Conservation (phyloP, 2,888 invertebrate species). For the Helicoverpa assulta region DNA sequence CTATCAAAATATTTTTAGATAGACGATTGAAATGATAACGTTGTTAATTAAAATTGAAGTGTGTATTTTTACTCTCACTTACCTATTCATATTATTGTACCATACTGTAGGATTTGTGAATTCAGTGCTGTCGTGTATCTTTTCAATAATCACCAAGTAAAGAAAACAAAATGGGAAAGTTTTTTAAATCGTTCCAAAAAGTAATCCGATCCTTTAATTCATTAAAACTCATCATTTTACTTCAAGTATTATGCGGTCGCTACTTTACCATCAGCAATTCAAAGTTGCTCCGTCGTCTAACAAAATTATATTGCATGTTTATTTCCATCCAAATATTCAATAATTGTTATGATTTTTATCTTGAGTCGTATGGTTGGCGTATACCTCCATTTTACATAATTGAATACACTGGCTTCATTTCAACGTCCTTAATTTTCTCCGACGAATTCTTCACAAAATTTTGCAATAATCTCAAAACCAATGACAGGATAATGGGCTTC, state of each 20-base stretch:
- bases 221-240: neutral
- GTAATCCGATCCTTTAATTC: neutral
- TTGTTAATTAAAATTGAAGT: too few relatives aligned
- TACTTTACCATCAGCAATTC: neutral
- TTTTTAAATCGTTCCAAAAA: constrained; percentile 1
- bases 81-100: too few relatives aligned
- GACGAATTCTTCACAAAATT: constrained; percentile 1
- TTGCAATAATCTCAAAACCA: constrained; percentile 4
- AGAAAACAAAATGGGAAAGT: neutral
- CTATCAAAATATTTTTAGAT: too few relatives aligned
- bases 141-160: neutral
- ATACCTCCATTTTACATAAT: neutral
- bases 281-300: neutral
- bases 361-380: neutral
- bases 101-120: too few relatives aligned
- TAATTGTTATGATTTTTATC: neutral
- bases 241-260: constrained; percentile 1
- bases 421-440: neutral
- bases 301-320: constrained; percentile 9
- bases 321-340: neutral
- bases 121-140: neutral
- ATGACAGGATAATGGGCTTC: constrained; percentile 20
- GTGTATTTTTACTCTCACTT: too few relatives aligned
- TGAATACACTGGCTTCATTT: neutral
- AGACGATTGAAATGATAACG: too few relatives aligned